Percentiles rank a stretch among this genome's conserved stretches.
These are phyloP conservation scores for Pseudomyrmex cubaensis DNA, from an alignment of 1,140 invertebrate genomes.

Conservation along the genomic window DNA sequence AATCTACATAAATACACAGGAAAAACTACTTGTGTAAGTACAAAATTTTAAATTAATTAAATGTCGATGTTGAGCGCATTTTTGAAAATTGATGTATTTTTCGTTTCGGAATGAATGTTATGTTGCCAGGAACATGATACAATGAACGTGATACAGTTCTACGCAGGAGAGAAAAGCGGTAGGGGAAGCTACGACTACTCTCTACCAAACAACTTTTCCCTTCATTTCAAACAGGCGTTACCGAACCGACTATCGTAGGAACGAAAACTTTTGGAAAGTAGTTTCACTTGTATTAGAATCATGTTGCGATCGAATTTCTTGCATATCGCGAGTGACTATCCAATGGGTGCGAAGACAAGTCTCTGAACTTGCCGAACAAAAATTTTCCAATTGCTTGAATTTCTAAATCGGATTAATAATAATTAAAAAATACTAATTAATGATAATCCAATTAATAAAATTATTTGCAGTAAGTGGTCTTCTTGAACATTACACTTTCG, in stretches of 20 bases:
- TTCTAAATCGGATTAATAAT: too few species aligned
- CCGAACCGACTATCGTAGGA: conserved; percentile 36
- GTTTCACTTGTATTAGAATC: conserved; percentile 57
- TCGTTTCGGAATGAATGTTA: background rate
- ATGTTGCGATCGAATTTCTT: conserved; percentile 17
- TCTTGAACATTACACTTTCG: too few species aligned
- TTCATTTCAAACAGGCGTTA: conserved; percentile 67
- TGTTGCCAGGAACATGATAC: background rate
- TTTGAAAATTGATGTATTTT: background rate
- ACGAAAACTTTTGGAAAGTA: conserved; percentile 37
- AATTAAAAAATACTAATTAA: too few species aligned
- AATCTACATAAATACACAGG: too few species aligned
- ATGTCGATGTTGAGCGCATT: background rate
- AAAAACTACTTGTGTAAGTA: too few species aligned
- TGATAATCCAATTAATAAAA: too few species aligned
- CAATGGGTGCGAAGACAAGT: background rate
- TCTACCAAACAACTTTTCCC: conserved; percentile 73
- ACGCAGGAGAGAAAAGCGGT: conserved; percentile 64
- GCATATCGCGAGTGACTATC: background rate
- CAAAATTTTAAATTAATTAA: too few species aligned
- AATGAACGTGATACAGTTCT: conserved; percentile 46
- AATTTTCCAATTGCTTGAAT: background rate
- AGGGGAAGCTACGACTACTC: conserved; percentile 44
- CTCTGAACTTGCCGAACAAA: background rate
- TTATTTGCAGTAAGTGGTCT: too few species aligned